Percentiles rank a stretch among this genome's conserved stretches.
Conservation (phyloP, 1,140 invertebrate genomes). For the Colletes gigas region DNA sequence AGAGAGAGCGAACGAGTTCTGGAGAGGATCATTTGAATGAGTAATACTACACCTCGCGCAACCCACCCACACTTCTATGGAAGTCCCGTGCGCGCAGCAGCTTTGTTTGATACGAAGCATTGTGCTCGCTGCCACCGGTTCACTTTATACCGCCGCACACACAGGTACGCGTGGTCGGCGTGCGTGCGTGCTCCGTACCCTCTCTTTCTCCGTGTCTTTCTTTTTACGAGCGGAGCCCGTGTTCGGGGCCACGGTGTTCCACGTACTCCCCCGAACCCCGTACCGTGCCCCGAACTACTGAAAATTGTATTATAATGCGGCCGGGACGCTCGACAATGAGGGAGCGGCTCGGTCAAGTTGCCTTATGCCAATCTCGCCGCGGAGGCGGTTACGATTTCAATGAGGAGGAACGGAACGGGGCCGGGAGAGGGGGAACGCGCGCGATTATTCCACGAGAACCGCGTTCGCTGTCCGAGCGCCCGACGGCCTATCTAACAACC, state of each 20-base stretch:
- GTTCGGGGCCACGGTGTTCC: background rate
- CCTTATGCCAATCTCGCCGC: slow-evolving; percentile 79
- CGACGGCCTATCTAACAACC: too few relatives aligned
- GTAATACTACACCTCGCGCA: slow-evolving; percentile 81
- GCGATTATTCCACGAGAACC: too few relatives aligned
- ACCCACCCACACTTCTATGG: slow-evolving; percentile 77
- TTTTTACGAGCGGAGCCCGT: slow-evolving; percentile 28
- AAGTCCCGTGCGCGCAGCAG: slow-evolving; percentile 72
- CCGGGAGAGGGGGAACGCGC: too few relatives aligned
- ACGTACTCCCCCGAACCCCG: background rate
- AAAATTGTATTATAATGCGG: slow-evolving; percentile 80
- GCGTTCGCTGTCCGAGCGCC: too few relatives aligned
- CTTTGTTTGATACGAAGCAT: slow-evolving; percentile 80
- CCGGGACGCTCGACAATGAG: slow-evolving; percentile 73
- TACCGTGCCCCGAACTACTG: slow-evolving; percentile 62
- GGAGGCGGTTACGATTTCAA: slow-evolving; percentile 76
- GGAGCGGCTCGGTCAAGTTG: slow-evolving; percentile 73
- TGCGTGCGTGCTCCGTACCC: background rate
- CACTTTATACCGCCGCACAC: slow-evolving; percentile 72
- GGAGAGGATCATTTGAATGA: slow-evolving; percentile 81
- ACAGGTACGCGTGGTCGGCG: slow-evolving; percentile 23
- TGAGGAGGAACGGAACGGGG: too few relatives aligned
- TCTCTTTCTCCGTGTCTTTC: slow-evolving; percentile 43
- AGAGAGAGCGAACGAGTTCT: slow-evolving; percentile 38
- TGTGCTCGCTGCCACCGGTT: slow-evolving; percentile 78